Evolutionary conservation across 2,888 invertebrate genomes (phyloP).

Genomic region (Desoria tigrina): DNA sequence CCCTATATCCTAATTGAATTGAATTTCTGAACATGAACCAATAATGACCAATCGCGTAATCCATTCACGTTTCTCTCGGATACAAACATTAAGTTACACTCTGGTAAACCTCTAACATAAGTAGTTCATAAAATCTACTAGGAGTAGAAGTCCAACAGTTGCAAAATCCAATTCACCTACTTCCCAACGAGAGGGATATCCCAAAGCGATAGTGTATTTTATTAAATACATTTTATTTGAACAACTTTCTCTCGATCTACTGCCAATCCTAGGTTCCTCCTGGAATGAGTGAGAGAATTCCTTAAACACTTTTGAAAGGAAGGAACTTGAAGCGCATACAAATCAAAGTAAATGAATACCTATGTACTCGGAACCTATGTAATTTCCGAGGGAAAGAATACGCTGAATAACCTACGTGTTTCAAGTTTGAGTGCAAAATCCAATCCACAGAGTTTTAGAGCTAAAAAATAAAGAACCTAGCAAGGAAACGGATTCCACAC

Average conservation of each 20-base stretch:
- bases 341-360: not conserved
- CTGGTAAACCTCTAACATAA: not conserved
- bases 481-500: no score
- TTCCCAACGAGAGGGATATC: no score
- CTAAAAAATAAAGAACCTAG: not conserved
- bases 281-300: no score
- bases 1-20: constrained; percentile 39
- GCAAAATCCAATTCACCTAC: no score
- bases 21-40: constrained; percentile 38
- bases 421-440: not conserved
- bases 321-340: not conserved
- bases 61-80: constrained; percentile 30
- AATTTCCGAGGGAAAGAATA: no score
- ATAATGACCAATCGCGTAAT: constrained; percentile 39
- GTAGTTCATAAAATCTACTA: not conserved
- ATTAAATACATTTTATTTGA: no score
- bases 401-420: not conserved
- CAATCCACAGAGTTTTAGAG: not conserved
- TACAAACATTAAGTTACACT: constrained; percentile 2
- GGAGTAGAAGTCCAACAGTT: constrained; percentile 7
- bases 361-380: not conserved
- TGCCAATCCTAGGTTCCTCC: no score
- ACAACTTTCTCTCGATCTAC: no score
- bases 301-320: no score
- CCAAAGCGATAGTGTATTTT: no score